A percentile compares a stretch with the other conserved stretches of the same genome.
phyloP scores from a whole-genome alignment of 64 coral and sea anemone species.

The Montipora capricornis region DNA sequence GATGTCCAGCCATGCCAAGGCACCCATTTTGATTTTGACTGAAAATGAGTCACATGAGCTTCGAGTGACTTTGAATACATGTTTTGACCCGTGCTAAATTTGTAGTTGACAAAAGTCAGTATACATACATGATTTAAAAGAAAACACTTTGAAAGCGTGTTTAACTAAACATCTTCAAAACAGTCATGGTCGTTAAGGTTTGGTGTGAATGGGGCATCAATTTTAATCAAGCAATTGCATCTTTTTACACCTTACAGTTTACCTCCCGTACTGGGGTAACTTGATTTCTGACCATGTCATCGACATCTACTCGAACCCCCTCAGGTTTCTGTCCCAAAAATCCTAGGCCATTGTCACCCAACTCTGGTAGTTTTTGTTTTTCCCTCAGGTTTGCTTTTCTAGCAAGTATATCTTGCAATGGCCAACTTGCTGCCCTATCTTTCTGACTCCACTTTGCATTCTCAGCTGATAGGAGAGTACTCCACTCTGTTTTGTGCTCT shows the following conservation, averaged over 20 bases:
- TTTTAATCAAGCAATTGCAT: too few relatives aligned
- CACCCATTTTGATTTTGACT: not conserved
- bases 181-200: too few relatives aligned
- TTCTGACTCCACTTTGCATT: conserved; percentile 12
- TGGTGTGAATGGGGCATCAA: too few relatives aligned
- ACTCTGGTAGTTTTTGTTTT: not conserved
- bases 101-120: too few relatives aligned
- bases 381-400: not conserved
- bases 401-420: conserved; percentile 1
- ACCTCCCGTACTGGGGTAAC: conserved; percentile 32
- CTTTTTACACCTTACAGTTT: not conserved
- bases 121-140: too few relatives aligned
- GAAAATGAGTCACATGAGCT: too few relatives aligned
- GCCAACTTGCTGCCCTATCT: conserved; percentile 18
- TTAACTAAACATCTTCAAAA: too few relatives aligned
- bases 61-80: too few relatives aligned
- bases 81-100: too few relatives aligned
- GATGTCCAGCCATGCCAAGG: conserved; percentile 3
- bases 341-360: not conserved
- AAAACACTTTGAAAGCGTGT: too few relatives aligned
- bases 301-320: conserved; percentile 24
- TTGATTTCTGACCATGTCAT: conserved; percentile 9
- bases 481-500: conserved; percentile 2
- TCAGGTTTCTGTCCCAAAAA: conserved; percentile 28
- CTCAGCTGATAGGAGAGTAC: not conserved